These are phyloP conservation scores for Laupala kohalensis DNA, from an alignment of 1,140 invertebrate genomes.

Conservation along the genomic window DNA sequence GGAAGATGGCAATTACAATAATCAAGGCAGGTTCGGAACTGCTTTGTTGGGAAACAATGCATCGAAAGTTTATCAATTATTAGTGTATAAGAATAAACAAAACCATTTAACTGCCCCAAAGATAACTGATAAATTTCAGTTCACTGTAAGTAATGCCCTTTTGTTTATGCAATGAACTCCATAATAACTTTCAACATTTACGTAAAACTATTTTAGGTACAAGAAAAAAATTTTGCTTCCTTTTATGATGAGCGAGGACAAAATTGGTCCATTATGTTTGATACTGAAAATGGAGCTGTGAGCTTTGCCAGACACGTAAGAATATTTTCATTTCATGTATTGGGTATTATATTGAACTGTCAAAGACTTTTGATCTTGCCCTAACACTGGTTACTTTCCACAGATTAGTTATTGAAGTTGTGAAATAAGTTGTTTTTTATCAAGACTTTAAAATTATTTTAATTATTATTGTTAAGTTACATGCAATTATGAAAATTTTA, in stretches of 20 bases:
- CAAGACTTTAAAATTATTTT: too few relatives aligned
- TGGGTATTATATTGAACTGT: too few relatives aligned
- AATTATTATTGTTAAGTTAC: too few relatives aligned
- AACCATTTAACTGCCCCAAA: constrained; percentile 26
- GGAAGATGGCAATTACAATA: constrained; percentile 25
- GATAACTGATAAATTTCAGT: constrained; percentile 25
- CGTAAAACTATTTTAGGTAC: constrained; percentile 15
- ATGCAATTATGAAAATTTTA: too few relatives aligned
- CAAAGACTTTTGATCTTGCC: too few relatives aligned
- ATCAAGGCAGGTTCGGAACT: constrained; percentile 27
- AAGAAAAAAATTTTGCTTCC: constrained; percentile 28
- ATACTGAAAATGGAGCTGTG: constrained; percentile 21
- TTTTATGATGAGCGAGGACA: constrained; percentile 28
- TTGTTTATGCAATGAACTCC: too few relatives aligned
- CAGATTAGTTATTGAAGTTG: too few relatives aligned
- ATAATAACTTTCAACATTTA: not conserved
- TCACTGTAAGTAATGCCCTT: constrained; percentile 18
- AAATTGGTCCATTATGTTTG: constrained; percentile 31
- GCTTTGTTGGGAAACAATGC: constrained; percentile 25
- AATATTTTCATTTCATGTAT: not conserved
- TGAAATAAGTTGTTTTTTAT: too few relatives aligned
- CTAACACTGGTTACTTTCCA: too few relatives aligned
- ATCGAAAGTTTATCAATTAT: constrained; percentile 25
- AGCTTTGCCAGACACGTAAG: constrained; percentile 27
- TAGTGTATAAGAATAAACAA: constrained; percentile 28